Percentiles rank a stretch among this genome's conserved stretches.
Conservation (phyloP, 2,797 vertebrate species). For the Coccyzus lansbergi region DNA sequence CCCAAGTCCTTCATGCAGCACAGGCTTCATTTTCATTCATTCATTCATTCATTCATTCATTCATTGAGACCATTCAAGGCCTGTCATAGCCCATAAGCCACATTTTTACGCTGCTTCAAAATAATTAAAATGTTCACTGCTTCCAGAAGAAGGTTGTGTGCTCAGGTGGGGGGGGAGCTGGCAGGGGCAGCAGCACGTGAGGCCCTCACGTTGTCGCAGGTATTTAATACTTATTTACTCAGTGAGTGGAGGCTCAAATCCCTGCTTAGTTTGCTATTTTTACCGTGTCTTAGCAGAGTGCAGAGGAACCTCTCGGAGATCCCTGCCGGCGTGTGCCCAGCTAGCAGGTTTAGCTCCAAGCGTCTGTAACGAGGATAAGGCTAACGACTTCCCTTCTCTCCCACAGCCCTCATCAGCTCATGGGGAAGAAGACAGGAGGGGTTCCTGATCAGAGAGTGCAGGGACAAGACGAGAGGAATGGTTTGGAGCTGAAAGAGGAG, state of each 20-base stretch:
- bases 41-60: neutral
- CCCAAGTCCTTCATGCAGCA: neutral
- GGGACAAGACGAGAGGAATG: no score
- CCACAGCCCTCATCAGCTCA: neutral
- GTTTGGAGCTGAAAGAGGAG: no score
- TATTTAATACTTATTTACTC: slow-evolving; percentile 47
- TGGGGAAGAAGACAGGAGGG: neutral
- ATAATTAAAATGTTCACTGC: neutral
- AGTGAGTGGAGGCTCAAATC: slow-evolving; percentile 41
- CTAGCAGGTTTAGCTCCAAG: neutral
- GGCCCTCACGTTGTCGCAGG: neutral
- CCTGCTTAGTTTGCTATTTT: slow-evolving; percentile 75
- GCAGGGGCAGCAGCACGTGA: neutral
- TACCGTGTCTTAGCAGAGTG: slow-evolving; percentile 29
- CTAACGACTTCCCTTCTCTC: neutral
- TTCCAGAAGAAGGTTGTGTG: rapidly evolving
- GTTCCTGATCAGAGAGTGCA: no score
- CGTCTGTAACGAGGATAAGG: neutral
- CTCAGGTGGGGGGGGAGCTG: neutral
- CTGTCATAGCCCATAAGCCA: rapidly evolving
- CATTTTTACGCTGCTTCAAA: neutral
- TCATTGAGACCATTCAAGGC: rapidly evolving
- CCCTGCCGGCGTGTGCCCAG: neutral
- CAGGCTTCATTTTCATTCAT: neutral
- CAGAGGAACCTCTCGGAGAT: neutral